Percentiles rank a stretch among this genome's conserved stretches.
These are phyloP conservation scores for Pararge aegeria DNA, from an alignment of 1,140 invertebrate genomes.

Conservation along the genomic window DNA sequence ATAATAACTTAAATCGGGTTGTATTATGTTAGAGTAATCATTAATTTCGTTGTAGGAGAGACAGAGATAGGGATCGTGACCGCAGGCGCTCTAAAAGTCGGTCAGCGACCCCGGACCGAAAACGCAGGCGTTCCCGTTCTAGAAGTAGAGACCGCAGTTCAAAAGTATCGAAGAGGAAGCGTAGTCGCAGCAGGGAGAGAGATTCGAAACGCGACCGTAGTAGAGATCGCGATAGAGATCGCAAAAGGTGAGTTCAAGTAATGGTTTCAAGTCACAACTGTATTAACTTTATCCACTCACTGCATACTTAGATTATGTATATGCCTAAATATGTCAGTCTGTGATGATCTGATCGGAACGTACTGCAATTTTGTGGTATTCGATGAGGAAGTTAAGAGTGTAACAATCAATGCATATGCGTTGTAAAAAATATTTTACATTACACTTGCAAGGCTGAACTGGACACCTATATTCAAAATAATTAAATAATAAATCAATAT, in stretches of 20 bases:
- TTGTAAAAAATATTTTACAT: no score
- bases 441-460: no score
- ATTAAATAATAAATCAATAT: no score
- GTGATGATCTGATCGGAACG: no score
- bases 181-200: conserved; percentile 75
- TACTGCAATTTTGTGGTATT: no score
- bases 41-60: conserved; percentile 42
- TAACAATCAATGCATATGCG: no score
- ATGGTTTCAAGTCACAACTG: no score
- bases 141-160: conserved; percentile 82
- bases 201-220: conserved; percentile 72
- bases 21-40: background rate
- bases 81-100: conserved; percentile 74
- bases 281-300: no score
- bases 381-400: no score
- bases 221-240: conserved; percentile 66
- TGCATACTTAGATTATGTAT: no score
- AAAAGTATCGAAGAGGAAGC: conserved; percentile 74
- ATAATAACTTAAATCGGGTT: background rate
- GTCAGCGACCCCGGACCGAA: conserved; percentile 81
- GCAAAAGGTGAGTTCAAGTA: conserved; percentile 33
- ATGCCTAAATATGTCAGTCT: no score
- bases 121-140: conserved; percentile 80
- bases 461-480: no score
- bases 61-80: conserved; percentile 68